A percentile compares a stretch with the other conserved stretches of the same genome.
phyloP scores from a whole-genome alignment of 2,888 invertebrate species.

The Drosophila anomalata region DNA sequence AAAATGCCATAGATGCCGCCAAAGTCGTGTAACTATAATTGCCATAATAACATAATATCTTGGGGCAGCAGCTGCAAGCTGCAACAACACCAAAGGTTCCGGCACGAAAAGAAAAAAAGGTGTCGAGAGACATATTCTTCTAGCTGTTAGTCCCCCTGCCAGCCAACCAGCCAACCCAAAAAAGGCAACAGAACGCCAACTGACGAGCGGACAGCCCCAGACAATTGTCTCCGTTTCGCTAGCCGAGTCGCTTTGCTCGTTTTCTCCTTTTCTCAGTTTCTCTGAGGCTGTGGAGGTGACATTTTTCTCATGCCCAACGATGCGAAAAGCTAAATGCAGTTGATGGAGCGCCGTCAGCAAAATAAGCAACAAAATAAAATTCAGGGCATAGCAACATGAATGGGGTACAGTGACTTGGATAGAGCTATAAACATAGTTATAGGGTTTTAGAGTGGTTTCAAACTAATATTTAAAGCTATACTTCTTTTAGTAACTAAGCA shows the following conservation, averaged over 20 bases:
- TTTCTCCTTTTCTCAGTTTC: background rate
- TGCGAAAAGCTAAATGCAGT: slow-evolving; percentile 47
- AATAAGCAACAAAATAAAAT: slow-evolving; percentile 11
- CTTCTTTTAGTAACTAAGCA: too few species aligned
- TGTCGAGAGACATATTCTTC: slow-evolving; percentile 50
- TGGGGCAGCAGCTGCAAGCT: slow-evolving; percentile 15
- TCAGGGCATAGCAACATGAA: slow-evolving; percentile 4
- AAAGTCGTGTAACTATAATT: slow-evolving; percentile 77
- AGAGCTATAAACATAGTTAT: background rate
- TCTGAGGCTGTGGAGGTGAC: slow-evolving; percentile 56
- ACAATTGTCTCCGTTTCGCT: slow-evolving; percentile 40
- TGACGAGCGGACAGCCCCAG: slow-evolving; percentile 35
- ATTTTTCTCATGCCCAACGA: slow-evolving; percentile 69
- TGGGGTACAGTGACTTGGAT: background rate
- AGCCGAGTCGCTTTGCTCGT: background rate
- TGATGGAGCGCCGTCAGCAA: slow-evolving; percentile 41
- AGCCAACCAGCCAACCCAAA: slow-evolving; percentile 9
- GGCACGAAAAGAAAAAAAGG: slow-evolving; percentile 38
- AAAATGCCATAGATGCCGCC: slow-evolving; percentile 75
- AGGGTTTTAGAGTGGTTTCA: background rate
- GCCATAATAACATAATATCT: slow-evolving; percentile 79
- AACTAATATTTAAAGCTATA: too few species aligned
- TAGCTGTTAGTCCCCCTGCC: slow-evolving; percentile 10
- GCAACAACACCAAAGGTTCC: slow-evolving; percentile 35
- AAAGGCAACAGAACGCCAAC: slow-evolving; percentile 42